A percentile compares a stretch with the other conserved stretches of the same genome.
Evolutionary conservation across 2,113 vertebrate genomes (phyloP).

Genomic region (Megaleporinus macrocephalus): DNA sequence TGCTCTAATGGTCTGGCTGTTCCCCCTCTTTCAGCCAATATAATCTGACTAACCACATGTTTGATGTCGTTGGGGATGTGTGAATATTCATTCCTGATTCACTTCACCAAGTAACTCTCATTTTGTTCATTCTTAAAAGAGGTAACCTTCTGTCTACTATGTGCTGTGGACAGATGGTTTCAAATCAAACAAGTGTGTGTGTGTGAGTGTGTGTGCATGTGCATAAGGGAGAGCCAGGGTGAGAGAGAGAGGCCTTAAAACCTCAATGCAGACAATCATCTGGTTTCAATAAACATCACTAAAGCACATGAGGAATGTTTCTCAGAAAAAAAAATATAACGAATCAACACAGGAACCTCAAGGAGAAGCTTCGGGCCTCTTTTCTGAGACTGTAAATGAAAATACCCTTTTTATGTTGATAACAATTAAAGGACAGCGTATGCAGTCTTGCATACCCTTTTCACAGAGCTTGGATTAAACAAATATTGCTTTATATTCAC

Average conservation of each 20-base stretch:
- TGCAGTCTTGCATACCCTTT: neutral
- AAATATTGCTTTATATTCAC: constrained; percentile 54
- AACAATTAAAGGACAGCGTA: constrained; percentile 65
- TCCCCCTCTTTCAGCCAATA: neutral
- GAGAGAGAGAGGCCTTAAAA: constrained; percentile 23
- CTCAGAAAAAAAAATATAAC: constrained; percentile 45
- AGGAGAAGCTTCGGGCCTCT: constrained; percentile 54
- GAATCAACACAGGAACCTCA: constrained; percentile 57
- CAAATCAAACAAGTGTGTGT: constrained; percentile 33
- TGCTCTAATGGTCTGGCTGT: neutral
- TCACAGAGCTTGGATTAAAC: constrained; percentile 54
- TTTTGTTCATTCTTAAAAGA: neutral
- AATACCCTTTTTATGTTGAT: constrained; percentile 57
- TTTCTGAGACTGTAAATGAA: constrained; percentile 51
- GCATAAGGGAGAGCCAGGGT: neutral
- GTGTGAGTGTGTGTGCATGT: too few species aligned
- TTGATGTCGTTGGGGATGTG: neutral
- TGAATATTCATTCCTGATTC: neutral
- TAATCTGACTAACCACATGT: neutral
- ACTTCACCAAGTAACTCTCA: neutral
- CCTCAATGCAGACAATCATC: constrained; percentile 61
- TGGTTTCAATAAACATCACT: constrained; percentile 66
- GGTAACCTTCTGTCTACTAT: neutral
- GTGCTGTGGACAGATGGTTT: neutral
- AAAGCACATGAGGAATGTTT: constrained; percentile 55